Evolutionary conservation across 2,113 vertebrate genomes (phyloP), one percentile per base, ranked within the genome.

Genomic region (Numenius arquata): DNA sequence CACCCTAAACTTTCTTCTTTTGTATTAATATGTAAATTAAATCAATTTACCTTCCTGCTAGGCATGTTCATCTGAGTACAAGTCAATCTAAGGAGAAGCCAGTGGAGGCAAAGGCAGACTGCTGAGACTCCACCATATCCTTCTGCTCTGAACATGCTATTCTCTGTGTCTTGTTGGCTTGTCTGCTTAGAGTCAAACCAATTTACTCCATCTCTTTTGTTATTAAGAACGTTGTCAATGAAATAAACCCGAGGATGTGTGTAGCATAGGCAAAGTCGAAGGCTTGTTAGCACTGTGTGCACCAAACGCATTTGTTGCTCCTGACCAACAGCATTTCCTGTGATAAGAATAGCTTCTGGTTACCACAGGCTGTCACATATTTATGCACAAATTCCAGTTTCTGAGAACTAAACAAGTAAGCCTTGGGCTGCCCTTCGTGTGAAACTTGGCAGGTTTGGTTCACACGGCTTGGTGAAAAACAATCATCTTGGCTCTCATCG

Each of bases 281-380:
- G 61, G 23, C 38, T 89, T 32, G 34, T 62, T 48, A 40, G 36
- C 7, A 2, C 59, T 56, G 20, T 1, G 11, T 29, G 40, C 55
- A 92, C 88, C 84, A 40, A 74, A 71, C 1, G 3, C 41, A 1
- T 65, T 52, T 48, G 70, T 55, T 82, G 53, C 48, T 95, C 87
- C 89, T 87, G 73, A 91, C 80, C 73, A 85, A 23, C 52, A 89
- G 48, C 45, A 10, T 82, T 97, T 96, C 95, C 91, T 95, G 89
- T 68, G 84, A 82, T 75, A 89, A 93, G 90, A 94, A 88, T 81
- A 93, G 89, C 55, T 91, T 43, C 84, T 89, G 73, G 43, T 96
- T 92, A 85, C 80, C 87, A 81, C 61, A 25, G 77, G 34, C 56
- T 85, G 68, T n/a, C 91, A 55, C 65, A 27, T 52, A 81, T 62